These are phyloP conservation scores for Erpetoichthys calabaricus DNA, from an alignment of 2,797 vertebrate genomes.

Conservation along the genomic window DNA sequence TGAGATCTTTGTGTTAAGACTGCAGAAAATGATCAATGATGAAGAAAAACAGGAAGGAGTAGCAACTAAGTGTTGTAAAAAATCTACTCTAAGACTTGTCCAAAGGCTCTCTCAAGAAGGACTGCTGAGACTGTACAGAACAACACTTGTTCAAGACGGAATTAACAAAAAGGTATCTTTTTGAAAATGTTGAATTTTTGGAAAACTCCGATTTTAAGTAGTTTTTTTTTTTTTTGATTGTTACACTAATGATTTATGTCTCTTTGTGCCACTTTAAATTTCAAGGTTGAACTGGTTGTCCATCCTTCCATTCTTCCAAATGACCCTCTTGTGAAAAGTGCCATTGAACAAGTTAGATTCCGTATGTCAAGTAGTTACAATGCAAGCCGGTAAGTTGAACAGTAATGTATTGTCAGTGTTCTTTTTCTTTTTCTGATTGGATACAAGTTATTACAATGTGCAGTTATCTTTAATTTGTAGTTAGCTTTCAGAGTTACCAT, in stretches of 20 bases:
- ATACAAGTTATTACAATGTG: too few relatives aligned
- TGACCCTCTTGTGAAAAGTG: conserved; percentile 64
- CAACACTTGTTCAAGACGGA: conserved; percentile 75
- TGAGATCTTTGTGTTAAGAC: conserved; percentile 37
- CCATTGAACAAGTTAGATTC: conserved; percentile 87
- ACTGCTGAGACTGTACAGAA: conserved; percentile 65
- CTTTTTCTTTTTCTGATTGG: neutral
- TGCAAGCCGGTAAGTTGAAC: conserved; percentile 52
- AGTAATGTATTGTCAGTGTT: neutral
- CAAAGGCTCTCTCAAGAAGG: conserved; percentile 67
- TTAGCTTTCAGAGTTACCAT: too few relatives aligned
- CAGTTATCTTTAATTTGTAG: too few relatives aligned
- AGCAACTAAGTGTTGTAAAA: conserved; percentile 81
- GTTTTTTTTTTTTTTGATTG: neutral
- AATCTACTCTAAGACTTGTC: conserved; percentile 74
- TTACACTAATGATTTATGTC: neutral
- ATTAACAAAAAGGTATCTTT: conserved; percentile 66
- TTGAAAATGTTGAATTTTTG: neutral
- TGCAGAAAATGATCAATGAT: conserved; percentile 86
- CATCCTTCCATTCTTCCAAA: conserved; percentile 76
- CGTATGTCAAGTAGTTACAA: conserved; percentile 77
- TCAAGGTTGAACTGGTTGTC: conserved; percentile 76
- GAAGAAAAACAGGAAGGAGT: conserved; percentile 77
- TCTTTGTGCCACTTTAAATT: neutral
- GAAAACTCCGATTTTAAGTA: neutral